Evolutionary conservation across 2,888 invertebrate species (phyloP), one percentile per base, ranked within the genome.

Genomic region (Caenorhabditis drosophilae): DNA sequence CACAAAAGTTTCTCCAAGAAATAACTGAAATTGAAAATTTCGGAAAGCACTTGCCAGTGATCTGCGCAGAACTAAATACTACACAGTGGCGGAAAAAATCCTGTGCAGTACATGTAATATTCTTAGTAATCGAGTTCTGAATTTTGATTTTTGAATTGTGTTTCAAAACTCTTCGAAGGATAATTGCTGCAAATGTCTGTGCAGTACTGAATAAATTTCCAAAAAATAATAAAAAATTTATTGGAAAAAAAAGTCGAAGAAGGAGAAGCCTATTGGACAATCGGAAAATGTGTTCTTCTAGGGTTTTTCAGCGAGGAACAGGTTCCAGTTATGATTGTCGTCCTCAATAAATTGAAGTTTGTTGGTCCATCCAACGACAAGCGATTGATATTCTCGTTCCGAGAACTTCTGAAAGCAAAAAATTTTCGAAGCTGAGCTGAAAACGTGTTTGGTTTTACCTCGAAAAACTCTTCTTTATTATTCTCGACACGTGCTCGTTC

Each of bases 311-410:
- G 77, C 79, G 12, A 74, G 44, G 73, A 85, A 83, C 26, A 84
- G 71, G 44, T 85, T 85, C 86, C 86, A 86, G 49, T 84, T 85
- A 71, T 86, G 86, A 76, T 86, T 85, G 46, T 85, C 85, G 44
- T 81, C 83, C 26, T 63, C 66, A 52, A 85, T 85, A 53, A 85
- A 83, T 31, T 79, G 76, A 6, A 86, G 69, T 70, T 86, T 86
- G 25, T 84, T 73, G 50, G 81, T 77, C 86, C 86, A 86, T 15
- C 87, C 87, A 22, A 83, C 81, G 22, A 86, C 84, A 54, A 88
- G 84, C 52, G 85, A 84, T 25, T 86, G 80, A 79, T 84, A 87
- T 67, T 87, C 86, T 36, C 84, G 79, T 67, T 85, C 83, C n/a
- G 84, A 80, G 76, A 87, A 87, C 54, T 85, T 84, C 85, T 86